Evolutionary conservation across 2,113 vertebrate genomes (phyloP), one percentile per base, ranked within the genome.

Genomic region (Connochaetes taurinus): DNA sequence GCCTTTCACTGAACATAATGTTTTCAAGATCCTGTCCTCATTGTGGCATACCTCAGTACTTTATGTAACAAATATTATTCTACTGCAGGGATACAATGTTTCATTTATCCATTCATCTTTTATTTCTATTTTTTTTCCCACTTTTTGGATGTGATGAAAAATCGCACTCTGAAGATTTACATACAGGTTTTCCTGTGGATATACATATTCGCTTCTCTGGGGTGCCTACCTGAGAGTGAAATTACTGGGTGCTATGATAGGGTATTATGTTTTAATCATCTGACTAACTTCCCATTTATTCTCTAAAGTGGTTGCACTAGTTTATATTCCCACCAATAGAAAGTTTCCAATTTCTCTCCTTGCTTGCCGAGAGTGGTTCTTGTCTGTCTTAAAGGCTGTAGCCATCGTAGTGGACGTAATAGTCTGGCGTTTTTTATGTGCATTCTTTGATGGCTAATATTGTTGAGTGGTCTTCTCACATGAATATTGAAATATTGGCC

Each of bases 151-250:
- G 27, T 43, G 33, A 4, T 52, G 12, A 36, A 2, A 53, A 27
- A 52, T 3, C 1, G 2, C 43, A 10, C 29, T 19, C 4, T 16
- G 8, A 36, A 31, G 2, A 36, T 8, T 19, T 11, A 23, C 7
- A 2, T 29, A 3, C 58, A 47, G 7, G 2, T 31, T 45, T 88
- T 89, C 13, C 0, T 45, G 2, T n/a, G 15, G 40, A 4, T n/a
- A 5, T 14, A 1, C 1, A 3, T 43, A 23, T 19, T 25, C 0
- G 0, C 21, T 52, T 87, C 27, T 64, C 57, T 64, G 10, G 9
- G 1, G 9, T 64, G 6, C 23, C 2, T 8, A 3, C 45, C 21
- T 9, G 6, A 1, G 6, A 12, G n/a, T n/a, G 16, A 6, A 11
- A 23, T 15, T 40, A 3, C 45, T 17, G 25, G 25, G 17, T n/a